Conservation (phyloP, 2,113 vertebrate species). For the Nothobranchius kuhntae region DNA sequence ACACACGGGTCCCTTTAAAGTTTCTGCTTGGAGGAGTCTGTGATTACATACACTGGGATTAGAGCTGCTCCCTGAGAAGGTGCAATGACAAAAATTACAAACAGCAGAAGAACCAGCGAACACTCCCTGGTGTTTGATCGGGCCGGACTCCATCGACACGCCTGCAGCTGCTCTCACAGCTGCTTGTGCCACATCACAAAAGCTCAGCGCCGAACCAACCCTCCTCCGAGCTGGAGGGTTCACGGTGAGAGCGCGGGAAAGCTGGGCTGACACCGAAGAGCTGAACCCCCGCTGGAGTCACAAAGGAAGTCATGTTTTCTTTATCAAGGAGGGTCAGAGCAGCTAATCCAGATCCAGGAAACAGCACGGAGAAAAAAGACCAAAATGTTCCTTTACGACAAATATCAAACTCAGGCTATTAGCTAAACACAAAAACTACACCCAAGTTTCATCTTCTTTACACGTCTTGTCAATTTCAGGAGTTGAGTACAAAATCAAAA, state of each 20-base stretch:
- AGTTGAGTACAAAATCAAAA: too few species aligned
- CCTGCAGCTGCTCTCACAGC: conserved; percentile 8
- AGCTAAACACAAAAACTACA: too few species aligned
- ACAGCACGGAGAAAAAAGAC: neutral
- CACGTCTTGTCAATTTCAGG: neutral
- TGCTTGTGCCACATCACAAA: neutral
- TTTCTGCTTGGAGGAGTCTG: conserved; percentile 9
- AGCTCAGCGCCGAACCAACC: neutral
- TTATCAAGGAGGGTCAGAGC: conserved; percentile 17
- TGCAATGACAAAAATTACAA: conserved; percentile 2
- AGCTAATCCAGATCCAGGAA: neutral
- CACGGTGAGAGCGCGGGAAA: conserved; percentile 3
- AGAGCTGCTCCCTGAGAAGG: conserved; percentile 3
- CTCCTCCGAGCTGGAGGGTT: conserved; percentile 1
- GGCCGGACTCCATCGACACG: neutral
- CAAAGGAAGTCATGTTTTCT: conserved; percentile 28
- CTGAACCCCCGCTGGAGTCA: neutral
- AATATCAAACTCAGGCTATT: too few species aligned
- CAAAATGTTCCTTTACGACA: neutral
- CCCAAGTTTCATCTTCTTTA: too few species aligned
- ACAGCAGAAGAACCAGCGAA: conserved; percentile 6
- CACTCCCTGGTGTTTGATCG: conserved; percentile 38
- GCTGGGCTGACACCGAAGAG: neutral
- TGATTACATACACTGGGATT: conserved; percentile 20
- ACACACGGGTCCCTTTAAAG: neutral